Evolutionary conservation across 1,140 invertebrate genomes (phyloP).

Genomic region (Lasioglossum baleicum): DNA sequence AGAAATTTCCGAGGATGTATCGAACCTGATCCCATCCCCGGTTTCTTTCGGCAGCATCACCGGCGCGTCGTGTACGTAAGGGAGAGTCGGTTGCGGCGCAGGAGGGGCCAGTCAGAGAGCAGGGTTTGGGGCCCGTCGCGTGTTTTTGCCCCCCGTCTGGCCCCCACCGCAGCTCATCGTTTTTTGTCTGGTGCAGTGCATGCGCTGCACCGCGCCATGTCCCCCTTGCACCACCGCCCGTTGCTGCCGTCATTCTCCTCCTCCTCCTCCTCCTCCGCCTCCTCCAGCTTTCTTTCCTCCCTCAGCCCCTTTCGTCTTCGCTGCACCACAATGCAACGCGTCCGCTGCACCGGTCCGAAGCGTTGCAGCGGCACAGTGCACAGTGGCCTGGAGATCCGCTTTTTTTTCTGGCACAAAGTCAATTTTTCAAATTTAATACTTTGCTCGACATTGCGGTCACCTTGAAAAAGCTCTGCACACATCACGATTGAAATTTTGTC

Average conservation of each 20-base stretch:
- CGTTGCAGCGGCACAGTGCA: neutral
- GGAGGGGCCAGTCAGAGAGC: conserved; percentile 35
- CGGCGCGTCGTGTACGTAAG: conserved; percentile 23
- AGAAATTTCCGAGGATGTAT: conserved; percentile 1
- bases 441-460: no score
- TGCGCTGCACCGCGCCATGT: conserved; percentile 57
- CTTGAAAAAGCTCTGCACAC: no score
- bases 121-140: conserved; percentile 73
- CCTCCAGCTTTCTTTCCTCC: conserved; percentile 36
- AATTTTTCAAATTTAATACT: no score
- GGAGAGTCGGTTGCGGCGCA: conserved; percentile 46
- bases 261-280: conserved; percentile 13
- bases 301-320: conserved; percentile 28
- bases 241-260: conserved; percentile 14
- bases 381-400: no score
- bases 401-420: no score
- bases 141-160: conserved; percentile 76
- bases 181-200: conserved; percentile 74
- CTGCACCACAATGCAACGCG: conserved; percentile 38
- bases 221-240: conserved; percentile 37
- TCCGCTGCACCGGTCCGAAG: conserved; percentile 20
- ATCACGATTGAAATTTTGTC: no score
- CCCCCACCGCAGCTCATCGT: conserved; percentile 73
- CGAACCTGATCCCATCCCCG: neutral
- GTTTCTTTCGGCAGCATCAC: neutral